phyloP scores from a whole-genome alignment of 92 coral and sea anemone genomes.

The Epizoanthus illoricatus region DNA sequence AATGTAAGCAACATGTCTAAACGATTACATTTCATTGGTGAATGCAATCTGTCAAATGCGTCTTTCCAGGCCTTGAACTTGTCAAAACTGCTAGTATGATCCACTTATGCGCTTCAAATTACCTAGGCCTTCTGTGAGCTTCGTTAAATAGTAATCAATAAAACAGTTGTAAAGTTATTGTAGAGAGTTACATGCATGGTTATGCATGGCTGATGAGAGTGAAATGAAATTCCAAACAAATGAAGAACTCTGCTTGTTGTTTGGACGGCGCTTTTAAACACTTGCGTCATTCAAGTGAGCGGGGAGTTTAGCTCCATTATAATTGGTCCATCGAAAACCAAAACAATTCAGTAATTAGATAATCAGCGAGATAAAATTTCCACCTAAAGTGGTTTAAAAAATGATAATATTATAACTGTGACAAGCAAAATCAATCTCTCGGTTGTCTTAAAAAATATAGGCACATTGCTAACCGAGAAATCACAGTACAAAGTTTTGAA shows the following conservation, averaged over 20 bases:
- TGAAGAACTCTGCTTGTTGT: background rate
- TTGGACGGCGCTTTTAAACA: constrained; percentile 8
- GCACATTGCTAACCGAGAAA: background rate
- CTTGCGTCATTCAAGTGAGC: background rate
- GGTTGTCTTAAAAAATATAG: background rate
- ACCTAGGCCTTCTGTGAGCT: too few species aligned
- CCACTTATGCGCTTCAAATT: too few species aligned
- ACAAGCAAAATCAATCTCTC: background rate
- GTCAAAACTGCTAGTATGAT: too few species aligned
- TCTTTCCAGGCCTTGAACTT: too few species aligned
- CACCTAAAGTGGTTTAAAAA: background rate
- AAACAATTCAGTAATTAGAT: background rate
- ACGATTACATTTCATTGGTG: too few species aligned
- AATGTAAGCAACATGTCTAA: too few species aligned
- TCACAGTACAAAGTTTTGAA: background rate
- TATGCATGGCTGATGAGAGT: background rate
- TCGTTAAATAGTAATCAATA: too few species aligned
- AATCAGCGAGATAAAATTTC: background rate
- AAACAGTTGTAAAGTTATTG: too few species aligned
- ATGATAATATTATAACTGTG: background rate
- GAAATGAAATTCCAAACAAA: constrained; percentile 14
- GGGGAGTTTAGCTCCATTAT: background rate
- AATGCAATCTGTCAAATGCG: too few species aligned
- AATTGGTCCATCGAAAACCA: background rate
- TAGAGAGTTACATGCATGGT: background rate